These are phyloP conservation scores for Dicentrarchus labrax DNA, from an alignment of 2,113 vertebrate genomes.

Conservation along the genomic window DNA sequence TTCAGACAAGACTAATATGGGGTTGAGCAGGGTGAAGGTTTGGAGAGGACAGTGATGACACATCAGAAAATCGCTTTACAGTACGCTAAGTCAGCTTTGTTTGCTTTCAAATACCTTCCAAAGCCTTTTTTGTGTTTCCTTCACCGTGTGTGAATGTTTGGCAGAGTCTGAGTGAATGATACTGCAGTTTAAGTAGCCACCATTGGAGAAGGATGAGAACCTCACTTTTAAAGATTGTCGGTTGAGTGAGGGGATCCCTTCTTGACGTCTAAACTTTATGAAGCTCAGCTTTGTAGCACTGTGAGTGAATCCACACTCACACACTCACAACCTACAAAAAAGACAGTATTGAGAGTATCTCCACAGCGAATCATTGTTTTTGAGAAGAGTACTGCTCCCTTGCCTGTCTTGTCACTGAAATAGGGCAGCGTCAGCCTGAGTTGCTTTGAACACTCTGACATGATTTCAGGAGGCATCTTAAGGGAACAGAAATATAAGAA, in stretches of 20 bases:
- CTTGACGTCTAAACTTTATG: slow-evolving; percentile 53
- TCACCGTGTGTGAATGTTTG: slow-evolving; percentile 1
- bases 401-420: slow-evolving; percentile 75
- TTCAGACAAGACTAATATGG: slow-evolving; percentile 64
- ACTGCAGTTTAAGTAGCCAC: slow-evolving; percentile 35
- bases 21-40: slow-evolving; percentile 65
- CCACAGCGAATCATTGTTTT: slow-evolving; percentile 50
- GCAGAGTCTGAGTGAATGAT: slow-evolving; percentile 15
- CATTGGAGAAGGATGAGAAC: slow-evolving; percentile 25
- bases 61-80: slow-evolving; percentile 49
- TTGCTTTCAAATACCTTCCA: slow-evolving; percentile 47
- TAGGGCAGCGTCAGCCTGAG: slow-evolving; percentile 72
- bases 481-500: slow-evolving; percentile 71
- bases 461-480: slow-evolving; percentile 75
- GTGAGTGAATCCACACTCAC: slow-evolving; percentile 47
- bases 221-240: slow-evolving; percentile 27
- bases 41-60: slow-evolving; percentile 55
- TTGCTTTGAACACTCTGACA: slow-evolving; percentile 78
- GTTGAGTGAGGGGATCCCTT: slow-evolving; percentile 57
- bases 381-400: slow-evolving; percentile 59
- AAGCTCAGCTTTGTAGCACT: slow-evolving; percentile 50
- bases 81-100: slow-evolving; percentile 28
- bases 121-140: not conserved
- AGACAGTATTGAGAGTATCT: slow-evolving; percentile 45
- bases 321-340: slow-evolving; percentile 24